These are phyloP conservation scores for Ovis aries DNA, from an alignment of 2,113 vertebrate genomes.

Conservation along the genomic window ARS-UI_Ramb_v3.0 NC_056055.1:108660501-108661000, in stretches of 20 bases:
- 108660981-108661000: background rate
- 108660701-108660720: background rate
- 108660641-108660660: background rate
- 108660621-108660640: background rate
- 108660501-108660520: background rate
- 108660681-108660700: background rate
- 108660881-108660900: background rate
- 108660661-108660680: background rate
- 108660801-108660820: background rate
- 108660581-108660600: background rate
- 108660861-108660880: rapidly evolving
- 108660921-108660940: background rate
- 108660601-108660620: background rate
- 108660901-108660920: background rate
- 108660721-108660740: background rate
- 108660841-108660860: rapidly evolving
- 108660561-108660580: background rate
- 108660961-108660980: background rate
- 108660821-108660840: background rate
- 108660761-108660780: background rate
- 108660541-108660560: background rate
- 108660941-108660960: background rate
- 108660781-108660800: background rate
- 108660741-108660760: background rate
- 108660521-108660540: background rate